phyloP scores from a whole-genome alignment of 2,797 vertebrate genomes.

The Heliangelus exortis region DNA sequence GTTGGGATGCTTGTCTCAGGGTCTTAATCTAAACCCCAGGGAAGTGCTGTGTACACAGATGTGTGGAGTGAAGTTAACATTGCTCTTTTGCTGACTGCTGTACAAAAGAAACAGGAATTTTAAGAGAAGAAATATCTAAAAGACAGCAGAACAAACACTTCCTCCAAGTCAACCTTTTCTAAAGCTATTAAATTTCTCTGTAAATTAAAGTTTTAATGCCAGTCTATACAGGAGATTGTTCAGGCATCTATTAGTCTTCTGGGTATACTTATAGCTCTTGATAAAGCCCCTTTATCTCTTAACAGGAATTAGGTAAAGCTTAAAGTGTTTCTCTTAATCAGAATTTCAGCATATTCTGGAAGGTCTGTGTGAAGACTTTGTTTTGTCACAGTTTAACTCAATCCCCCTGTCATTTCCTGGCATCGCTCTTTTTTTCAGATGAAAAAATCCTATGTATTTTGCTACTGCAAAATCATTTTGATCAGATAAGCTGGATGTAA shows the following conservation, averaged over 20 bases:
- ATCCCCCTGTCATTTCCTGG: neutral
- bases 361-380: neutral
- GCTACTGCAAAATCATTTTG: neutral
- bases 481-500: neutral
- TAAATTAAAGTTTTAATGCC: neutral
- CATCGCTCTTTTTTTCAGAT: neutral
- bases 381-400: neutral
- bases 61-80: neutral
- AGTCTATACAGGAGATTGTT: neutral
- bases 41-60: neutral
- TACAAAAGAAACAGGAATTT: neutral
- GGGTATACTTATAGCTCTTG: neutral
- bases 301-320: slow-evolving; percentile 35
- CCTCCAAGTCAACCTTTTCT: neutral
- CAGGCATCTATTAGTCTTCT: slow-evolving; percentile 5
- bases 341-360: neutral
- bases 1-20: neutral
- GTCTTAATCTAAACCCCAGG: neutral
- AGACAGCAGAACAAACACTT: neutral
- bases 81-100: neutral
- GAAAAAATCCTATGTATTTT: neutral
- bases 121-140: neutral
- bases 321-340: slow-evolving; percentile 26
- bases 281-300: slow-evolving; percentile 36
- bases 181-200: neutral